These are phyloP conservation scores for Phyllopteryx taeniolatus DNA, from an alignment of 2,113 vertebrate genomes.

Conservation along the genomic window DNA sequence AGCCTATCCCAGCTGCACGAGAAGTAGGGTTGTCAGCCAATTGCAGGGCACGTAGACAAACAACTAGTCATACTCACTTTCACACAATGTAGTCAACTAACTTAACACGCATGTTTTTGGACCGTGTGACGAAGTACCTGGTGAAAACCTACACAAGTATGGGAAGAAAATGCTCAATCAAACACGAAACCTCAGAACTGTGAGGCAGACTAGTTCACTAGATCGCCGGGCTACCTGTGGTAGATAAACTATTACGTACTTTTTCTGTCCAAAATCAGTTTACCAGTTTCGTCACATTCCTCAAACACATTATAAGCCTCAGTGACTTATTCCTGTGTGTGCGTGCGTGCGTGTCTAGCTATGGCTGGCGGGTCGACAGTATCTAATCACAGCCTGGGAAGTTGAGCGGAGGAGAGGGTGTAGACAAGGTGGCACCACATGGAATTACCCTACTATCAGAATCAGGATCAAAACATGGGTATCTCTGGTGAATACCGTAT, in stretches of 20 bases:
- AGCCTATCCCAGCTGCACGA: no score
- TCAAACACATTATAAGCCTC: slow-evolving; percentile 24
- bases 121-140: no score
- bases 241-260: neutral
- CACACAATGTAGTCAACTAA: no score
- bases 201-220: neutral
- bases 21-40: no score
- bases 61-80: no score
- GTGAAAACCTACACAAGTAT: no score
- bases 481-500: slow-evolving; percentile 22
- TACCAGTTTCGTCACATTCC: slow-evolving; percentile 34
- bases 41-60: no score
- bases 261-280: slow-evolving; percentile 26
- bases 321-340: slow-evolving; percentile 51
- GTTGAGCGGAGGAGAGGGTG: slow-evolving; percentile 52
- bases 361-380: slow-evolving; percentile 54
- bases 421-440: slow-evolving; percentile 62
- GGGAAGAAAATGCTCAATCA: no score
- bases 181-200: no score
- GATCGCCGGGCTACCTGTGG: neutral
- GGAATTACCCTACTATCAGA: slow-evolving; percentile 56
- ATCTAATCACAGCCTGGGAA: slow-evolving; percentile 68
- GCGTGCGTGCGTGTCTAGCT: slow-evolving; percentile 12
- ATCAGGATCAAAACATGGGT: slow-evolving; percentile 43
- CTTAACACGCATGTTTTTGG: no score